Percentiles rank a stretch among this genome's conserved stretches.
Evolutionary conservation across 2,113 vertebrate genomes (phyloP).

Genomic region (Megatriorchis doriae): DNA sequence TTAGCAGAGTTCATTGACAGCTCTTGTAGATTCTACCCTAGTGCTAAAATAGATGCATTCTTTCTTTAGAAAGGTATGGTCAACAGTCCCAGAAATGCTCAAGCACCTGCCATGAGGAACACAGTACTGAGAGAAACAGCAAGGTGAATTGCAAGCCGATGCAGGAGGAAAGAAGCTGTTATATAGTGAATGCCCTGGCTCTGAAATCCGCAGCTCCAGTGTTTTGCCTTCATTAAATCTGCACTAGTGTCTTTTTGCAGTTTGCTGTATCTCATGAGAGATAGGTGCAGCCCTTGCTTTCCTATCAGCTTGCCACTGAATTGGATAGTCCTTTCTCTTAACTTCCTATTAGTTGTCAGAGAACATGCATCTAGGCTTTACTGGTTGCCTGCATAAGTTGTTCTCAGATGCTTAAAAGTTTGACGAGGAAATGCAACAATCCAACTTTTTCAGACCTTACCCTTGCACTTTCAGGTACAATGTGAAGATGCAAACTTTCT

Average conservation of each 20-base stretch:
- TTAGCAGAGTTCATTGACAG: neutral
- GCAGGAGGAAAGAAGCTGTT: neutral
- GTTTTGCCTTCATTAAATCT: neutral
- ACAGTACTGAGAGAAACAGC: neutral
- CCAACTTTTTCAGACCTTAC: neutral
- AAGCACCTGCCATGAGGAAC: neutral
- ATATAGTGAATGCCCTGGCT: neutral
- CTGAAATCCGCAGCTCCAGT: neutral
- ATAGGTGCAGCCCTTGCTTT: neutral
- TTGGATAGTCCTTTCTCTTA: neutral
- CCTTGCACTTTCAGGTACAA: conserved; percentile 83
- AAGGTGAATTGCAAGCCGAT: neutral
- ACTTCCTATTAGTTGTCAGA: neutral
- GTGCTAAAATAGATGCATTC: neutral
- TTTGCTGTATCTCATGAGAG: neutral
- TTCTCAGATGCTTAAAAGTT: neutral
- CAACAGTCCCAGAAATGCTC: neutral
- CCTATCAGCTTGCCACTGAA: neutral
- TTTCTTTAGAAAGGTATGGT: neutral
- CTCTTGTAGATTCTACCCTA: neutral
- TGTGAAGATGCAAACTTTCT: conserved; percentile 83
- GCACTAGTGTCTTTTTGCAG: neutral
- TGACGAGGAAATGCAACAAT: neutral
- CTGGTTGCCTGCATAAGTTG: neutral
- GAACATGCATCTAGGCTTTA: neutral